phyloP scores from a whole-genome alignment of 2,113 vertebrate genomes.

The Serinus canaria region DNA sequence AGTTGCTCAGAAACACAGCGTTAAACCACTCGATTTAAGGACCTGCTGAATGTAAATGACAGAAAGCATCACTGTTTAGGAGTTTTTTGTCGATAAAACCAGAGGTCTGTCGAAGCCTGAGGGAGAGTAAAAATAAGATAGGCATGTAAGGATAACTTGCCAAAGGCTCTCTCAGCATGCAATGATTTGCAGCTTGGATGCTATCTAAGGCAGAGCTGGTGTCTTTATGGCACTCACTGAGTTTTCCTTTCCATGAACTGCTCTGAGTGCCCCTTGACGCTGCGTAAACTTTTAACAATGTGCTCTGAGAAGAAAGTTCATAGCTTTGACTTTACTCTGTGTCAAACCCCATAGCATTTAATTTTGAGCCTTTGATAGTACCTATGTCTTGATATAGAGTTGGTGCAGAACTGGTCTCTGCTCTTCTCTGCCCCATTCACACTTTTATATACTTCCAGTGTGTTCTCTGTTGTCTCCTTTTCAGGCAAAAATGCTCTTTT shows the following conservation, averaged over 20 bases:
- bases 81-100: background rate
- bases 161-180: background rate
- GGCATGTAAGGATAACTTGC: background rate
- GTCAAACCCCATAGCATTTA: background rate
- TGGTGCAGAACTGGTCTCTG: background rate
- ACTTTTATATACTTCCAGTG: background rate
- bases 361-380: background rate
- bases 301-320: background rate
- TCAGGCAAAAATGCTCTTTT: background rate
- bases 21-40: background rate
- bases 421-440: background rate
- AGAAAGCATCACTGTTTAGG: background rate
- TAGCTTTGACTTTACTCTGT: background rate
- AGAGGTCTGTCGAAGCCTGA: background rate
- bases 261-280: background rate
- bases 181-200: background rate
- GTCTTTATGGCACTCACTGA: background rate
- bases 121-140: background rate
- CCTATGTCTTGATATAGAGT: too few species aligned
- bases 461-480: background rate
- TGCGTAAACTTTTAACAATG: background rate
- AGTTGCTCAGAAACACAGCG: accelerated
- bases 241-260: background rate
- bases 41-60: background rate
- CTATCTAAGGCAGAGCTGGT: background rate